A percentile compares a stretch with the other conserved stretches of the same genome.
phyloP scores from a whole-genome alignment of 2,888 invertebrate genomes.

The Stictocephala bisonia region DNA sequence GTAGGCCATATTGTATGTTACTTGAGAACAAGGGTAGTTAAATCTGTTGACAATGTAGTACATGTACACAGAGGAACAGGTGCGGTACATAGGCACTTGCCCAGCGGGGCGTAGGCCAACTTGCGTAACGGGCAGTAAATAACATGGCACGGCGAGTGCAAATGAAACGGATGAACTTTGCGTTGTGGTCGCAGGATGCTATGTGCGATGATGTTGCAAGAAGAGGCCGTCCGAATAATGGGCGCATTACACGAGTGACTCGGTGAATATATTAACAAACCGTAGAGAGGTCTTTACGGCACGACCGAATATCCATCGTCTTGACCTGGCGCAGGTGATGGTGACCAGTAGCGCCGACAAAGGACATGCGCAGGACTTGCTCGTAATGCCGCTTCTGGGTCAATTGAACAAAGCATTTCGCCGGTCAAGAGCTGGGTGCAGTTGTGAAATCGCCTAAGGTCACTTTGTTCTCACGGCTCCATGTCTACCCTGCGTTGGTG shows the following conservation, averaged over 20 bases:
- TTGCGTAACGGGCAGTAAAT: constrained; percentile 30
- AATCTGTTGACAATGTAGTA: too few species aligned
- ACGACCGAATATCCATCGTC: too few species aligned
- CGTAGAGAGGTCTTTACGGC: not conserved
- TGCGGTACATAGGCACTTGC: too few species aligned
- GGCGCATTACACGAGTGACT: constrained; percentile 44
- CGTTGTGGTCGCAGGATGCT: constrained; percentile 8
- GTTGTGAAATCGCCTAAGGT: constrained; percentile 17
- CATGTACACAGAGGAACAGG: too few species aligned
- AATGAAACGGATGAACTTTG: constrained; percentile 39
- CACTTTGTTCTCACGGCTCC: constrained; percentile 32
- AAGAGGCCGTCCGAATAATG: constrained; percentile 38
- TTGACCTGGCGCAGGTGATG: not conserved
- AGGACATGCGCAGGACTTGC: constrained; percentile 1
- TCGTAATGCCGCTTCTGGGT: too few species aligned
- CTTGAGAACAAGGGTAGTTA: too few species aligned
- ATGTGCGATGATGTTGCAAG: constrained; percentile 29
- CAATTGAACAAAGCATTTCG: too few species aligned
- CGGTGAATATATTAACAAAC: constrained; percentile 44
- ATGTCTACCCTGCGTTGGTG: constrained; percentile 20
- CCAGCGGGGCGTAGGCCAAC: not conserved
- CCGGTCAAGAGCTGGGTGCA: too few species aligned
- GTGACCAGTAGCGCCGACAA: constrained; percentile 31
- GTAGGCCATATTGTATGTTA: too few species aligned
- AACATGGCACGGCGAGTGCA: constrained; percentile 32